phyloP scores from a whole-genome alignment of 2,113 vertebrate species.

The Coregonus clupeaformis region DNA sequence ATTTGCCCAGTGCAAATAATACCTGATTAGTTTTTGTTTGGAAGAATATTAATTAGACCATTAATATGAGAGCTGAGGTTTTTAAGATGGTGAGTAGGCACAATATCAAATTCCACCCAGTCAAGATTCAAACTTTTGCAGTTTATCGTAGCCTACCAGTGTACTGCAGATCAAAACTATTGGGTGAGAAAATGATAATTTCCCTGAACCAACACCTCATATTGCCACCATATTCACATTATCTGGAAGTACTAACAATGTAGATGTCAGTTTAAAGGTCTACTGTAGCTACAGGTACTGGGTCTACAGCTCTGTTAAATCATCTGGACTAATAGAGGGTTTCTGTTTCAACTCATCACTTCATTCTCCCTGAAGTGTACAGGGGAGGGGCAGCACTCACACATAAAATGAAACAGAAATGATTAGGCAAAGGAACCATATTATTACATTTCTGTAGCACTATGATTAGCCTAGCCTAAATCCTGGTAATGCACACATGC shows the following conservation, averaged over 20 bases:
- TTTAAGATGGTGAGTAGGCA: too few species aligned
- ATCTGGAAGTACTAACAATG: background rate
- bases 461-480: background rate
- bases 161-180: background rate
- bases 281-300: too few species aligned
- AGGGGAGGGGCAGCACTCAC: background rate
- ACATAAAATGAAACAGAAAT: background rate
- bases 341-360: background rate
- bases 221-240: background rate
- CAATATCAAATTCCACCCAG: too few species aligned
- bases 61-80: too few species aligned
- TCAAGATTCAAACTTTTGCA: too few species aligned
- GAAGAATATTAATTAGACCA: too few species aligned
- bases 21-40: too few species aligned
- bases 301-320: too few species aligned
- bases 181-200: background rate
- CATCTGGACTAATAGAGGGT: background rate
- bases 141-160: too few species aligned
- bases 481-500: background rate
- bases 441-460: background rate
- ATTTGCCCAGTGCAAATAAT: too few species aligned
- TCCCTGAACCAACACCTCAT: background rate
- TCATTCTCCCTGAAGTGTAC: background rate
- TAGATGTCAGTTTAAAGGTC: too few species aligned
- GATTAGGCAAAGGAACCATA: background rate